Conservation (phyloP, 1,140 invertebrate genomes). For the Rhyzopertha dominica region DNA sequence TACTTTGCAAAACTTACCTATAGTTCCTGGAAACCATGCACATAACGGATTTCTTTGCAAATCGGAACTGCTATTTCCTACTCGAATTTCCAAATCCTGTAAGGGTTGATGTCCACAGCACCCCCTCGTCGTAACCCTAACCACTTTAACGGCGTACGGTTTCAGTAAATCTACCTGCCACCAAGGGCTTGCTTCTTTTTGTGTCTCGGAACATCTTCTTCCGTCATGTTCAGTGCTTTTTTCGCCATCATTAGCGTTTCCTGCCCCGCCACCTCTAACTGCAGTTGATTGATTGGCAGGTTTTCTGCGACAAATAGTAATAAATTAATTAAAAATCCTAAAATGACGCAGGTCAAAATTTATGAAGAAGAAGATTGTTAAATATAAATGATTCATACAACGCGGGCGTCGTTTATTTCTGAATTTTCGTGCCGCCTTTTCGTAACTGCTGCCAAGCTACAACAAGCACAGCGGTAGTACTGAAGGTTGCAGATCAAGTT, state of each 20-base stretch:
- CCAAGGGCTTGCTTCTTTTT: conserved; percentile 83
- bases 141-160: conserved; percentile 76
- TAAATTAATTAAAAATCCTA: no score
- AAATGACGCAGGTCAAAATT: no score
- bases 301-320: conserved; percentile 73
- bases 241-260: conserved; percentile 82
- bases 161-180: conserved; percentile 84
- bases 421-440: no score
- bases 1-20: conserved; percentile 55
- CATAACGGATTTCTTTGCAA: conserved; percentile 83
- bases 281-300: conserved; percentile 86
- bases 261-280: conserved; percentile 71
- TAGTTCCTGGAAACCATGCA: conserved; percentile 89
- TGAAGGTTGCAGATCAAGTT: no score
- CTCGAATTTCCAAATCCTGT: conserved; percentile 85
- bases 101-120: conserved; percentile 76
- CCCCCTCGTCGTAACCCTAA: conserved; percentile 79
- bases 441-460: no score
- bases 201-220: conserved; percentile 81
- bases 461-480: no score
- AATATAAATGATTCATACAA: no score
- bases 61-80: conserved; percentile 82
- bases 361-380: no score
- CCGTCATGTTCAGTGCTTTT: conserved; percentile 78
- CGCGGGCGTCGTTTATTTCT: no score